A percentile compares a stretch with the other conserved stretches of the same genome.
These are phyloP conservation scores for Rhagologus leucostigma DNA, from an alignment of 2,113 vertebrate genomes.

Conservation along the genomic window DNA sequence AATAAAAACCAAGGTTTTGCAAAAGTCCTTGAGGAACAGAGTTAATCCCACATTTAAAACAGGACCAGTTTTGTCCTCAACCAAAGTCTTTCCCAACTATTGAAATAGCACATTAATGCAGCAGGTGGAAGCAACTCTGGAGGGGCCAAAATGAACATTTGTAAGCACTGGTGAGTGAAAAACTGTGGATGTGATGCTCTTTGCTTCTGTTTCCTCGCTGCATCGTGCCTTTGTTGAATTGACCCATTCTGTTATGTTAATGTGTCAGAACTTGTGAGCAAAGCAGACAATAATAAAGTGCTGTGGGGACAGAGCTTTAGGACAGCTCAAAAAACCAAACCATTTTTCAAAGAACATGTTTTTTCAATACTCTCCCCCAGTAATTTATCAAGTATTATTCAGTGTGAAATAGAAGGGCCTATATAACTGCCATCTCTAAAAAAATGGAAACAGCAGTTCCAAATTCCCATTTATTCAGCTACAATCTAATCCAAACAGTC, in stretches of 20 bases:
- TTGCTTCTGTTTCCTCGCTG: background rate
- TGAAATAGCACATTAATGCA: background rate
- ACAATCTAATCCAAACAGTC: background rate
- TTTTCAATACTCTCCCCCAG: background rate
- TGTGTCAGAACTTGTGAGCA: background rate
- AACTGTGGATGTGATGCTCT: background rate
- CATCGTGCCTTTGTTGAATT: background rate
- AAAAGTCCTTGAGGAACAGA: background rate
- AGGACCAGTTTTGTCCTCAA: background rate
- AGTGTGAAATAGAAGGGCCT: background rate
- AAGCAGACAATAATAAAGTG: background rate
- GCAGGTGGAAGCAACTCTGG: background rate
- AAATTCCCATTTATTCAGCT: background rate
- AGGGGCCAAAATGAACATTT: background rate
- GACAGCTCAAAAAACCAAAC: background rate
- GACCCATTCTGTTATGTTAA: background rate
- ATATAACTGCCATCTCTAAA: background rate
- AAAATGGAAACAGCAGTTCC: background rate
- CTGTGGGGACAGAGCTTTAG: background rate
- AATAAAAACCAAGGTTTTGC: slow-evolving; percentile 12
- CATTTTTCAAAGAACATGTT: background rate
- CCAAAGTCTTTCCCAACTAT: background rate
- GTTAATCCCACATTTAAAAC: background rate
- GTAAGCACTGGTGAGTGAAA: background rate
- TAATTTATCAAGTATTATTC: background rate